These are phyloP conservation scores for Pycnomerus fuliginosus DNA, from an alignment of 2,888 invertebrate species.

Conservation along the genomic window DNA sequence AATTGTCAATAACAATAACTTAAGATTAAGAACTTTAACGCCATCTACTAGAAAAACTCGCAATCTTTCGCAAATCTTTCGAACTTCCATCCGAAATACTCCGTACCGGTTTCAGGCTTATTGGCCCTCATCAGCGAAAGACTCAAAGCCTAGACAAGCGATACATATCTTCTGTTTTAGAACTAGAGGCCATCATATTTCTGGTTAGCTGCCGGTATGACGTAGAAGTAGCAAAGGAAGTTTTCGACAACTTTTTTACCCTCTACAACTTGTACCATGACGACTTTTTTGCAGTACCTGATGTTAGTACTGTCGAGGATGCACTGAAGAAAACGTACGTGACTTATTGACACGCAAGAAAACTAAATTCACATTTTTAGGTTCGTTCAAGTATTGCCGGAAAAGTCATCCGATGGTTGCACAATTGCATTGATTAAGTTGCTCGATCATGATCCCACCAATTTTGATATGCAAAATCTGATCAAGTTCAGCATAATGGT, in stretches of 20 bases:
- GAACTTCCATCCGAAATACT: too few relatives aligned
- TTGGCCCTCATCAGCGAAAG: too few relatives aligned
- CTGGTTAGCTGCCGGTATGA: not conserved
- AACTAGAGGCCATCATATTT: slow-evolving; percentile 6
- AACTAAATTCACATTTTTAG: too few relatives aligned
- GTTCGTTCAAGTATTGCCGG: too few relatives aligned
- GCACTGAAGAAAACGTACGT: not conserved
- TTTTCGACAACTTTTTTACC: not conserved
- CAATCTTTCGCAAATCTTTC: too few relatives aligned
- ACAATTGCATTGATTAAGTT: slow-evolving; percentile 56
- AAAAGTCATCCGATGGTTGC: slow-evolving; percentile 59
- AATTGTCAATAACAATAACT: too few relatives aligned
- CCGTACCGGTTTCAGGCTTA: too few relatives aligned
- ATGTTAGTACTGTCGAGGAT: too few relatives aligned
- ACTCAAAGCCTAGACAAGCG: too few relatives aligned
- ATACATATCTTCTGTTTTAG: slow-evolving; percentile 1
- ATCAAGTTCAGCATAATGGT: slow-evolving; percentile 58
- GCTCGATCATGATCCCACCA: slow-evolving; percentile 57
- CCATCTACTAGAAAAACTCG: too few relatives aligned
- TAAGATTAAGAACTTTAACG: too few relatives aligned
- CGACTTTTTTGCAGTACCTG: not conserved
- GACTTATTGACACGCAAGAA: not conserved
- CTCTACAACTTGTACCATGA: not conserved
- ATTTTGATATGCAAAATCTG: slow-evolving; percentile 56
- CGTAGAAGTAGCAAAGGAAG: not conserved